phyloP scores from a whole-genome alignment of 2,113 vertebrate species.

The Sapajus apella region DNA sequence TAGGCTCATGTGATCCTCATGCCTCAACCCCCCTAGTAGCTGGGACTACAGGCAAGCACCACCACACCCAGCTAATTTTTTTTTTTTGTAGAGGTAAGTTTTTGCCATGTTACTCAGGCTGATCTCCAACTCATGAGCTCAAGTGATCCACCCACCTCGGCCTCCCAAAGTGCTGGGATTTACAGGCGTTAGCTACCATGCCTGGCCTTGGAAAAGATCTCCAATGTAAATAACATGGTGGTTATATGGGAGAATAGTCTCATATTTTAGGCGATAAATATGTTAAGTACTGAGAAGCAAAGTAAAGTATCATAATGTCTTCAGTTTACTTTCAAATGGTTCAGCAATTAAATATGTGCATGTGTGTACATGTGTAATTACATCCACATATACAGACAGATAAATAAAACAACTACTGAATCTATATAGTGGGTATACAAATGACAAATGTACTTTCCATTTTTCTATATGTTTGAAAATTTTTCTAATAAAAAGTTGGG shows the following conservation, averaged over 20 bases:
- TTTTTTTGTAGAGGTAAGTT: too few species aligned
- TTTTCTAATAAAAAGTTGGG: background rate
- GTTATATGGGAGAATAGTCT: background rate
- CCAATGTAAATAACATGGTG: background rate
- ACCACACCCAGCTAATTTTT: too few species aligned
- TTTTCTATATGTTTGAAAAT: background rate
- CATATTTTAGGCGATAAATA: background rate
- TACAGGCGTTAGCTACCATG: too few species aligned
- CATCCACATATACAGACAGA: background rate
- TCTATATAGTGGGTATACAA: background rate
- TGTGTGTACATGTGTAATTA: background rate
- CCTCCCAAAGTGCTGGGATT: too few species aligned
- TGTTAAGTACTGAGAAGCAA: background rate
- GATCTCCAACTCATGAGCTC: too few species aligned
- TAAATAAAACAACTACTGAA: background rate
- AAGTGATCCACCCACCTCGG: too few species aligned
- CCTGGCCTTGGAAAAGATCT: background rate
- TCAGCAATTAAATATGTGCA: background rate
- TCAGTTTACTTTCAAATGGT: background rate
- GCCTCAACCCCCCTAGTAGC: too few species aligned
- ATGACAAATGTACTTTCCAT: background rate
- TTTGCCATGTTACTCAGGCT: too few species aligned
- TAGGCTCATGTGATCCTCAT: too few species aligned
- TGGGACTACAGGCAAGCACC: too few species aligned
- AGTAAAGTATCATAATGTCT: too few species aligned